Evolutionary conservation across 2,888 invertebrate genomes (phyloP).

Genomic region (Lasioglossum figueresi): DNA sequence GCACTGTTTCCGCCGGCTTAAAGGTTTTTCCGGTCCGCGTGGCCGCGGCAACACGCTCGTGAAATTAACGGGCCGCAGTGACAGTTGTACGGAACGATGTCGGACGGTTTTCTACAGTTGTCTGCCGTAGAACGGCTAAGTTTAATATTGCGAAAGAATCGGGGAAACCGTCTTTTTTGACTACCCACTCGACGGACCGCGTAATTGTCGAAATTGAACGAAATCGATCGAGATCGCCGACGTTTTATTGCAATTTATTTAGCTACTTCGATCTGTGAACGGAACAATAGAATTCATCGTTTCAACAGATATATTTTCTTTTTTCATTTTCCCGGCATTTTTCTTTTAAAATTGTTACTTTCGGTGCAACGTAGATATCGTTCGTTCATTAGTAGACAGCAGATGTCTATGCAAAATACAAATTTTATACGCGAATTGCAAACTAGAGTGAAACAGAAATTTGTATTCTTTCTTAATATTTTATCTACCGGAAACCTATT

Average conservation of each 20-base stretch:
- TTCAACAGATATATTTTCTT: not conserved
- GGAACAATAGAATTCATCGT: not conserved
- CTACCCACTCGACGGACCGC: not conserved
- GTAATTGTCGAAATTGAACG: not conserved
- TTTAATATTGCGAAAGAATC: not conserved
- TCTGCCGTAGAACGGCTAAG: not conserved
- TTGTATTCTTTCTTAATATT: too few relatives aligned
- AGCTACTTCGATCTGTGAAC: not conserved
- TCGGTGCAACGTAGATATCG: not conserved
- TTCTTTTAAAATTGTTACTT: not conserved
- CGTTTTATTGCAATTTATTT: not conserved
- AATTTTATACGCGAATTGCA: too few relatives aligned
- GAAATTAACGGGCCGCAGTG: slow-evolving; percentile 33
- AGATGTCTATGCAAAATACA: too few relatives aligned
- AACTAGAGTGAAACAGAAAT: too few relatives aligned
- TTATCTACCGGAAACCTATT: too few relatives aligned
- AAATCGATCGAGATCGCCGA: not conserved
- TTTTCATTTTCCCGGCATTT: not conserved
- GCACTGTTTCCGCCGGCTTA: slow-evolving; percentile 66
- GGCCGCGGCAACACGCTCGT: slow-evolving; percentile 17
- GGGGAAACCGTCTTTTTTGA: not conserved
- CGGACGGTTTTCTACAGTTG: not conserved
- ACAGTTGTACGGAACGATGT: slow-evolving; percentile 28
- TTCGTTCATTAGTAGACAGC: too few relatives aligned
- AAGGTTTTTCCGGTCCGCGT: slow-evolving; percentile 63